These are phyloP conservation scores for Campylorhamphus procurvoides DNA, from an alignment of 2,113 vertebrate species.

Conservation along the genomic window DNA sequence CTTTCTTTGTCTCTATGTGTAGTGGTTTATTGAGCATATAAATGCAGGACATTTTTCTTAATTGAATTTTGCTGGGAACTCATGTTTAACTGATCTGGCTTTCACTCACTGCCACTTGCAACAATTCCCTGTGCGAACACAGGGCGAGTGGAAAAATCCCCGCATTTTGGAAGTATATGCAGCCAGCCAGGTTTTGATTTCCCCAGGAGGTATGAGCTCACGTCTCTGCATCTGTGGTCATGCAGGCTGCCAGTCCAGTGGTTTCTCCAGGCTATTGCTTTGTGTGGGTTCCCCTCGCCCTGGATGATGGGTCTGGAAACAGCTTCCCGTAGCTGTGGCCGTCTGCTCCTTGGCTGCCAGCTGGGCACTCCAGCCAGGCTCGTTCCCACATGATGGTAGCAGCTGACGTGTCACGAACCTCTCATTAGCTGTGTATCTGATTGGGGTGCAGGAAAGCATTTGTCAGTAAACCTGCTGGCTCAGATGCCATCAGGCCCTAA, in stretches of 20 bases:
- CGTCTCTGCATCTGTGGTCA: accelerated
- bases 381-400: neutral
- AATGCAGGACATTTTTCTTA: neutral
- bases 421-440: neutral
- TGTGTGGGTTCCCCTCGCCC: neutral
- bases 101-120: neutral
- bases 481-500: neutral
- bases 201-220: neutral
- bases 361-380: neutral
- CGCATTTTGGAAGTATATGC: accelerated
- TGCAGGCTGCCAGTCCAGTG: neutral
- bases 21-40: constrained; percentile 10
- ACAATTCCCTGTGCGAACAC: neutral
- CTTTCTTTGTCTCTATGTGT: neutral
- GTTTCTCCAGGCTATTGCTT: neutral
- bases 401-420: neutral
- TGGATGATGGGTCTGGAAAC: neutral
- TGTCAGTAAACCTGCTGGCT: neutral
- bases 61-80: constrained; percentile 2
- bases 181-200: neutral
- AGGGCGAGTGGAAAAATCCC: neutral
- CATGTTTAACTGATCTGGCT: neutral
- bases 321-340: neutral
- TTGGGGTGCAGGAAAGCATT: neutral
- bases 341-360: neutral